A percentile compares a stretch with the other conserved stretches of the same genome.
phyloP scores from a whole-genome alignment of 2,888 invertebrate genomes.

The Agriopis aurantiaria region DNA sequence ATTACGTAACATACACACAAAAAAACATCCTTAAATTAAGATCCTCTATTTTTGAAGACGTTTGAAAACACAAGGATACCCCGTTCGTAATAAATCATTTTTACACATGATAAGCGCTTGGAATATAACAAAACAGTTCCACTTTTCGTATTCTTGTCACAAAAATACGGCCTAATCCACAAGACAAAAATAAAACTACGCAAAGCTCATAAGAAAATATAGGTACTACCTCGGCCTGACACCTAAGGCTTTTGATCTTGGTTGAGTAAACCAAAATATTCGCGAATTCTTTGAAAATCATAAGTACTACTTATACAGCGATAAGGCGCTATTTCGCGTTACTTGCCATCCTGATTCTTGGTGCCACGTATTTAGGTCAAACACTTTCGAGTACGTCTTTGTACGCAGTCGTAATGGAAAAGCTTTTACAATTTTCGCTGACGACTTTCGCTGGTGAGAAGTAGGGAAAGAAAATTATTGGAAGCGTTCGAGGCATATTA shows the following conservation, averaged over 20 bases:
- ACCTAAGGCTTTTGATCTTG: constrained; percentile 11
- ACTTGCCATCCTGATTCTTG: constrained; percentile 28
- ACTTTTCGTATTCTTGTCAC: background rate
- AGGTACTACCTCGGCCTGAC: background rate
- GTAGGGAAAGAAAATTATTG: constrained; percentile 1
- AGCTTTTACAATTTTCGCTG: constrained; percentile 33
- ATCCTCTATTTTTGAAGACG: background rate
- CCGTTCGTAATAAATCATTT: too few species aligned
- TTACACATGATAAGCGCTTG: too few species aligned
- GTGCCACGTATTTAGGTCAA: constrained; percentile 33
- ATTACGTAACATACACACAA: too few species aligned
- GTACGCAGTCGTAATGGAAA: constrained; percentile 34
- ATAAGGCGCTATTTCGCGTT: constrained; percentile 18
- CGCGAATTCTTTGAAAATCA: constrained; percentile 11
- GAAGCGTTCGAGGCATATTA: background rate
- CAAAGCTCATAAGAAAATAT: background rate
- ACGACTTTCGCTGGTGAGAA: constrained; percentile 11
- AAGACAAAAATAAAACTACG: background rate
- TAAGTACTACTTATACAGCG: constrained; percentile 13
- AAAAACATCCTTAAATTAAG: too few species aligned
- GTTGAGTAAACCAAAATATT: constrained; percentile 11
- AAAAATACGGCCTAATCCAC: background rate
- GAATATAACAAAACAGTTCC: background rate
- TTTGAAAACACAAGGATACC: background rate
- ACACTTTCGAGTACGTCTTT: constrained; percentile 35